phyloP scores from a whole-genome alignment of 2,888 invertebrate genomes.

The Apomyelois bistriatella region DNA sequence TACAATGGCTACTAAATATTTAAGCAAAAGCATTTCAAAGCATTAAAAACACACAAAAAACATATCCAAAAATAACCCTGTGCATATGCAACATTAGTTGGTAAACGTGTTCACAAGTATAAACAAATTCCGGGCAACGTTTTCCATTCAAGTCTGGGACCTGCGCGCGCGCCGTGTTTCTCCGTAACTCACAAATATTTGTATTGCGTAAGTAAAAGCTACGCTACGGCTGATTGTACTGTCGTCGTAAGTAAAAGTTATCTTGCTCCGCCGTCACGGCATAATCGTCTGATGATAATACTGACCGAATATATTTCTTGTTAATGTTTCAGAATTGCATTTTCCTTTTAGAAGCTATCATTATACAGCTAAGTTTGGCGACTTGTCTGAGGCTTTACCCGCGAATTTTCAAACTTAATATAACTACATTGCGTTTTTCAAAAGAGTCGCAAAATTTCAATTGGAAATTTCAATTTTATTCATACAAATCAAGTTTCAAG shows the following conservation, averaged over 20 bases:
- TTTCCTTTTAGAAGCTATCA: too few relatives aligned
- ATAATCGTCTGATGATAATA: background rate
- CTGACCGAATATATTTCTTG: background rate
- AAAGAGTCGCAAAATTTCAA: too few relatives aligned
- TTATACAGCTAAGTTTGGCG: too few relatives aligned
- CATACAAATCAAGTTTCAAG: too few relatives aligned
- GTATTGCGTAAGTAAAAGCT: conserved; percentile 30
- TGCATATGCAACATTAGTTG: background rate
- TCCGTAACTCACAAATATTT: conserved; percentile 32
- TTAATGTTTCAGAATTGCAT: background rate
- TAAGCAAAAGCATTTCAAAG: too few relatives aligned
- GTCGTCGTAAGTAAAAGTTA: conserved; percentile 25
- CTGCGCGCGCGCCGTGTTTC: conserved; percentile 29
- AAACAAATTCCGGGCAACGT: conserved; percentile 16
- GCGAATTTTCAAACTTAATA: too few relatives aligned
- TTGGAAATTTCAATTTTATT: too few relatives aligned
- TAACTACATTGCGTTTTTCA: too few relatives aligned
- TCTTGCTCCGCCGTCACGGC: conserved; percentile 9
- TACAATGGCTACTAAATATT: too few relatives aligned
- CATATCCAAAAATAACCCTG: conserved; percentile 4
- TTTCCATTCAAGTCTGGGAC: conserved; percentile 26
- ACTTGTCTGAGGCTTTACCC: too few relatives aligned
- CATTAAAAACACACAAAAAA: background rate
- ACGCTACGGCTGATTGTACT: background rate
- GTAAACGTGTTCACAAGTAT: conserved; percentile 11